Base-by-base conservation (phyloP, 1,140 invertebrate genomes). In the Hydropsyche tenuis region DNA sequence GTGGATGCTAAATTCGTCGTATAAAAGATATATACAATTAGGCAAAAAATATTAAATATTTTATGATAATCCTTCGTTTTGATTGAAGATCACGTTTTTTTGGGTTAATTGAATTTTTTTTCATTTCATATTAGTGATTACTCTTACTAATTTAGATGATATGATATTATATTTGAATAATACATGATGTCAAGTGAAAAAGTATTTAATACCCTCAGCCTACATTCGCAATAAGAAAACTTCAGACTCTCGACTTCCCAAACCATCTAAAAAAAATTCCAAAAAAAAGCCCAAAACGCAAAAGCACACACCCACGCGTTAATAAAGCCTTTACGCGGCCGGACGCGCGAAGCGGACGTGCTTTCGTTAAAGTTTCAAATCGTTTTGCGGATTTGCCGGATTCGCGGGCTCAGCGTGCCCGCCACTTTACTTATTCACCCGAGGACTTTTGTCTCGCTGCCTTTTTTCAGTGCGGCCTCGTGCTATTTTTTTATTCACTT, bases 351-450 rank as follows among this genome's bases (percentile, higher is more conserved):
- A 7, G 42, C 56, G 56, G 22, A 25, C 56, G 63, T 37, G 56
- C 16, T 16, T 69, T 74, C 68, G 60, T 74, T 62, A 74, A 74
- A 46, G 16, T 74, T 74, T 60, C 73, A 74, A 74, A 63, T 51
- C 73, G 25, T 74, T 74, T 70, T 69, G 73, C 73, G 73, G 73
- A 74, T 74, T 74, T 74, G 25, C 53, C 43, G 71, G 71, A 73
- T 65, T 72, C 69, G 53, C 53, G 53, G 18, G 7, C 30, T 43
- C n/a, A 18, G n/a, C 43, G 42, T 22, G 42, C 14, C 25, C 51
- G 30, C 18, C 42, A 20, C 22, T 73, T 76, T 76, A 76, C 37
- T 76, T 76, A 76, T 76, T 76, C 72, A 76, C 37, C 18, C 53
- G 53, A 53, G 62, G 71, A 46, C 71, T 37, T 37, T 37, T 37